phyloP scores from a whole-genome alignment of 2,113 vertebrate species.

The Xyrauchen texanus region DNA sequence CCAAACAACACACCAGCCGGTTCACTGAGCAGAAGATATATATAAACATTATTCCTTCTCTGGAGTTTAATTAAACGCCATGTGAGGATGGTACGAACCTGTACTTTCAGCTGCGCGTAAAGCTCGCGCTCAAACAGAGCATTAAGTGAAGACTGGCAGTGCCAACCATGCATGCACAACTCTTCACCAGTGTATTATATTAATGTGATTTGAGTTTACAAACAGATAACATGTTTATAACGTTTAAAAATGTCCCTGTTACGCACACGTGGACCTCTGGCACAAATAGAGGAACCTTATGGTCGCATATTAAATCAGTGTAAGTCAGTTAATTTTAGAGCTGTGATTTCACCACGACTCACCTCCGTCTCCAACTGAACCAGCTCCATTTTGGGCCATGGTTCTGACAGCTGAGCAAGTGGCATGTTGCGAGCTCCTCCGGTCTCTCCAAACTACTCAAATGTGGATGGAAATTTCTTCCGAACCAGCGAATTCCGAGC shows the following conservation, averaged over 20 bases:
- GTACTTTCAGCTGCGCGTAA: background rate
- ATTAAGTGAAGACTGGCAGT: too few relatives aligned
- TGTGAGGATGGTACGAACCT: background rate
- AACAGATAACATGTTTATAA: too few relatives aligned
- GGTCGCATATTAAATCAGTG: background rate
- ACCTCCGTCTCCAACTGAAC: constrained; percentile 90
- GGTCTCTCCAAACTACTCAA: constrained; percentile 35
- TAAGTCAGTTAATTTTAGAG: constrained; percentile 16
- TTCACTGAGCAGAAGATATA: background rate
- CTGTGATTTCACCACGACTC: constrained; percentile 59
- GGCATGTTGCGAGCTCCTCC: constrained; percentile 77
- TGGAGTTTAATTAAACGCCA: background rate
- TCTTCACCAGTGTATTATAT: background rate
- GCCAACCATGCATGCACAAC: too few relatives aligned
- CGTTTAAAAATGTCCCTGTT: background rate
- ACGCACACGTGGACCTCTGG: constrained; percentile 15
- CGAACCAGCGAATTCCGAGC: background rate
- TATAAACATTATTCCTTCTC: background rate
- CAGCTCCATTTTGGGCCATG: constrained; percentile 91
- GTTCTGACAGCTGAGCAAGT: constrained; percentile 89
- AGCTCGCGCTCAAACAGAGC: background rate
- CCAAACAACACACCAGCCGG: background rate
- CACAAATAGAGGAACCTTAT: background rate
- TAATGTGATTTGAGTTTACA: too few relatives aligned
- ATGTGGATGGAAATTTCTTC: constrained; percentile 10